Base-by-base conservation (phyloP, 2,888 invertebrate genomes). In the Chrysolina haemoptera region DNA sequence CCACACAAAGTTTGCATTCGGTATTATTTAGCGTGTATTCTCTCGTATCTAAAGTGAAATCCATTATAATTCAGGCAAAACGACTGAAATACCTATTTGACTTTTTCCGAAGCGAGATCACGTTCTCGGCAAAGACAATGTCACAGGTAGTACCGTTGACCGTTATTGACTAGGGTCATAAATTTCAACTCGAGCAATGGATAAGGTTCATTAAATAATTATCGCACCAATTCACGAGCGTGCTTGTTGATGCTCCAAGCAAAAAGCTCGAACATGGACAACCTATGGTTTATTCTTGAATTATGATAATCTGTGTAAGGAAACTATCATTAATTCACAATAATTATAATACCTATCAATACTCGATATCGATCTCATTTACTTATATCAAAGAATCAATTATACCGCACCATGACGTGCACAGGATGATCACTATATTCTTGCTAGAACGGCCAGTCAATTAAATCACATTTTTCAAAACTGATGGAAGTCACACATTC, bases 71-170 rank as follows among this genome's bases (percentile, higher is more conserved):
- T 65, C 65, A 65, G 65, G 27, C 65, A 59, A 65, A 65, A 65
- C 46, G 50, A 22, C 65, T 27, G 46, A 65, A 65, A 48, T 48
- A 46, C 50, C 66, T 66, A 66, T 50, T 50, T 11, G 12, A 8
- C 35, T 53, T 67, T 67, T 67, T 67, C 18, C 1, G 22, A 35
- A 53, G 40, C 9, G 18, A n/a, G 53, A 67, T 67, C 67, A 53
- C 67, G 40, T 53, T 53, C 53, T 48, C 41, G 55, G 50, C 50
- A 50, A 53, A 55, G 67, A 67, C 67, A 67, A 67, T 67, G 67
- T 67, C 67, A 40, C 67, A 53, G 67, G 55, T 67, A 67, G 55
- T 67, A 67, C 67, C 67, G 67, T 67, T 67, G 18, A 16, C 67
- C 67, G 53, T 20, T 67, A 67, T 53, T 67, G 35, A 67, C 67